Evolutionary conservation across 2,888 invertebrate species (phyloP), one percentile per base, ranked within the genome.

Genomic region (Thecophora atra): DNA sequence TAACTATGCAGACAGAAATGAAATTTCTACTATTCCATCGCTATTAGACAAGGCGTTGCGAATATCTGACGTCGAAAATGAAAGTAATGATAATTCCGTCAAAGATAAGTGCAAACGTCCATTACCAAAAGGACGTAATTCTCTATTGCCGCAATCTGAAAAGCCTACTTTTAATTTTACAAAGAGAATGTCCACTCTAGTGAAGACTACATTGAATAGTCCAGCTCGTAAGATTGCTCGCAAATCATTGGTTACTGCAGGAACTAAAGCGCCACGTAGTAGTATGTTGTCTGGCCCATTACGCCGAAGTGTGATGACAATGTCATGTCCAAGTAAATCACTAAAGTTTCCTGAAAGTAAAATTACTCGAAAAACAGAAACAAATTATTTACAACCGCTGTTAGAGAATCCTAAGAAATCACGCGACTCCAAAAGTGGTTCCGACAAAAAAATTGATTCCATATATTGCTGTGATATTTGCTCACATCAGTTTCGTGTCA

Each of bases 181-280:
- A 28, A 82, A 82, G 21, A 81, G 84, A n/a, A 84, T 84, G 84
- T 84, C 85, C 0, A 79, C 84, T 3, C 79, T 85, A 3, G 83
- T 85, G 0, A 85, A 84, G 62, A 85, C 84, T 24, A 85, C 84
- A 1, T 72, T 85, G 0, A 85, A 85, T 66, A 84, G 84, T 52
- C 85, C 84, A 60, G 84, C 84, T 0, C 81, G 84, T 5, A 85
- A 80, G 75, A 72, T 77, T n/a, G 76, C 79, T 15, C 74, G 78
- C 1, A 79, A 74, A 62, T 63, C 70, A 0, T 24, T 70, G 13
- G 3, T 63, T 30, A 19, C 51, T n/a, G n/a, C 28, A 37, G 70
- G 70, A 17, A 71, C 70, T 3, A 58, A 42, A 42, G 17, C 24
- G 8, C 37, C 58, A 26, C 68, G 68, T 21, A 76, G 75, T 60